Evolutionary conservation across 2,797 vertebrate genomes (phyloP), one percentile per base, ranked within the genome.

Genomic region (Sebastiscus albofasciatus): DNA sequence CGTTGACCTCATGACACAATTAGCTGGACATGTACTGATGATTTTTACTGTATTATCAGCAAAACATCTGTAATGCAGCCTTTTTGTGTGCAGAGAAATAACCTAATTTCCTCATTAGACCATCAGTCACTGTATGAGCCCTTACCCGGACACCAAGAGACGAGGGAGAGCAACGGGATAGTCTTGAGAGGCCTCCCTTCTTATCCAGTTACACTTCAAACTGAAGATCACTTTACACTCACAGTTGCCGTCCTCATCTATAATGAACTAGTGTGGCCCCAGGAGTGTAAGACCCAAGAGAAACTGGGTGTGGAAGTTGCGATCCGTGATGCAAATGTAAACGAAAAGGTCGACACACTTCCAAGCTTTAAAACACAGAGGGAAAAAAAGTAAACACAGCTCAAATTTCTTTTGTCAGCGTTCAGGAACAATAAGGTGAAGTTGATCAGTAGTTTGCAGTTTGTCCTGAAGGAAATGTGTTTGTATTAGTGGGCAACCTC

Each of bases 131-230:
- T 46, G 42, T 46, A 29, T 46, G 58, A 79, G 83, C 79, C 74
- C 79, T 82, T 60, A 72, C 26, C 8, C 60, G 54, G 72, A 85
- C 55, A n/a, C 11, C 71, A 65, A 71, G 72, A 83, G 86, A 83
- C 59, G 26, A 67, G 81, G 56, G 46, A 13, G 80, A 89, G 82
- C 80, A 75, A 88, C 69, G 12, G 58, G 80, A 87, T 76, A 58
- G 22, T 86, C 89, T 90, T 87, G 8, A 12, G 72, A 87, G 87
- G 81, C 81, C 73, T 67, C 42, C 12, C 27, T 67, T 74, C 87
- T 90, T 88, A 91, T 95, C 89, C 81, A 67, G 92, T 96, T 95
- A 92, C 93, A 82, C 83, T 79, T 74, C 39, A 80, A 83, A 74
- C 84, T 58, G 61, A 73, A 60, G 86, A 90, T 94, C 90, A 77